A percentile compares a stretch with the other conserved stretches of the same genome.
Conservation (phyloP, 1,140 invertebrate genomes). For the Heliothis virescens region DNA sequence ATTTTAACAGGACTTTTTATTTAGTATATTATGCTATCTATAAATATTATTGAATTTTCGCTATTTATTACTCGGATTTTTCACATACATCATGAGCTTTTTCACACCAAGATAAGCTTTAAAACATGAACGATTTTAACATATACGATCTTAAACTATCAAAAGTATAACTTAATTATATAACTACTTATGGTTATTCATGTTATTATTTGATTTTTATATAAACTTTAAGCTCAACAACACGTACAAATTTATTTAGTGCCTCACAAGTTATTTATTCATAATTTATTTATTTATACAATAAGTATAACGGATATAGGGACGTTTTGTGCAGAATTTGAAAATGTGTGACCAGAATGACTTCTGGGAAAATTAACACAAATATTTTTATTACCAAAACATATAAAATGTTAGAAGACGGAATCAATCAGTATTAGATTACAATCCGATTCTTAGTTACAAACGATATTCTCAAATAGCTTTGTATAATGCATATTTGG, state of each 20-base stretch:
- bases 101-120: slow-evolving; percentile 3
- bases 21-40: slow-evolving; percentile 4
- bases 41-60: not conserved
- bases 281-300: slow-evolving; percentile 16
- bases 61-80: slow-evolving; percentile 26
- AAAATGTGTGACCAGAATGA: not conserved
- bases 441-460: too few species aligned
- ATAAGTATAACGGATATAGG: slow-evolving; percentile 20
- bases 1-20: slow-evolving; percentile 16
- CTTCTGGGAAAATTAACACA: not conserved
- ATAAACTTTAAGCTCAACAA: slow-evolving; percentile 40
- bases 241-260: slow-evolving; percentile 36
- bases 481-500: not conserved
- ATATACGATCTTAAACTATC: slow-evolving; percentile 13
- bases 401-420: too few species aligned
- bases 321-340: not conserved
- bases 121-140: slow-evolving; percentile 9
- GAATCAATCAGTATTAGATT: too few species aligned
- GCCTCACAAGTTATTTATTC: slow-evolving; percentile 17
- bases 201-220: slow-evolving; percentile 34
- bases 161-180: slow-evolving; percentile 27
- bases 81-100: slow-evolving; percentile 22
- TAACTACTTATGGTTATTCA: slow-evolving; percentile 30
- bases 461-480: too few species aligned
- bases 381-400: too few species aligned